Evolutionary conservation across 2,888 invertebrate species (phyloP), one percentile per base, ranked within the genome.

Genomic region (Cheilosia impressa): DNA sequence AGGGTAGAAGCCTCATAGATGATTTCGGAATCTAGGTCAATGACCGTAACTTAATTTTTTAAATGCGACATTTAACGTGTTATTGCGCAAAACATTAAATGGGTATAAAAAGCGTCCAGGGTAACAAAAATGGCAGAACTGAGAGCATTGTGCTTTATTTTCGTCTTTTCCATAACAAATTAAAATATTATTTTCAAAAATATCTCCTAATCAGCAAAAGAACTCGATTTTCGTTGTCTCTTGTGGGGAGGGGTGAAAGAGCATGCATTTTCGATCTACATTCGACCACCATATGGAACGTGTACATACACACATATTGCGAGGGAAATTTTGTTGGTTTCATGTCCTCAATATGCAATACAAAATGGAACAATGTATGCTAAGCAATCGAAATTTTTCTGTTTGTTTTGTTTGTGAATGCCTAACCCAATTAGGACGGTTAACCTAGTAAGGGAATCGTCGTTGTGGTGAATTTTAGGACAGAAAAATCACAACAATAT

Each of bases 1-100:
- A 57, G 60, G 66, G 68, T 53, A 57, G 77, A 65, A 79, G 57
- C 73, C 73, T 66, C 57, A 65, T 75, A 69, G 53, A 73, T 60
- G 50, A 62, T 76, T 66, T 43, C 60, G 71, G 76, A 88, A 91
- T 89, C 88, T 90, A 87, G 91, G 90, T 90, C 91, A 90, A 91
- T 88, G 90, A 91, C 91, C 89, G 88, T 88, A 90, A 89, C 75
- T 79, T 57, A 57, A 77, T 85, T 85, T 81, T 77, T 81, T 77
- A 71, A 85, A 81, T 77, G 81, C 76, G 76, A 71, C 85, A 85
- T 81, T 85, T 77, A 62, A 72, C 76, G 68, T 71, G 81, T 85
- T 85, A 72, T 77, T 85, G 81, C 85, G 85, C 81, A 85, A 85
- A 68, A 68, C 43, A 71, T 60, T 52, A 9, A 50, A 47, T 31